These are phyloP conservation scores for Fringilla coelebs DNA, from an alignment of 2,797 vertebrate species.

Conservation along the genomic window DNA sequence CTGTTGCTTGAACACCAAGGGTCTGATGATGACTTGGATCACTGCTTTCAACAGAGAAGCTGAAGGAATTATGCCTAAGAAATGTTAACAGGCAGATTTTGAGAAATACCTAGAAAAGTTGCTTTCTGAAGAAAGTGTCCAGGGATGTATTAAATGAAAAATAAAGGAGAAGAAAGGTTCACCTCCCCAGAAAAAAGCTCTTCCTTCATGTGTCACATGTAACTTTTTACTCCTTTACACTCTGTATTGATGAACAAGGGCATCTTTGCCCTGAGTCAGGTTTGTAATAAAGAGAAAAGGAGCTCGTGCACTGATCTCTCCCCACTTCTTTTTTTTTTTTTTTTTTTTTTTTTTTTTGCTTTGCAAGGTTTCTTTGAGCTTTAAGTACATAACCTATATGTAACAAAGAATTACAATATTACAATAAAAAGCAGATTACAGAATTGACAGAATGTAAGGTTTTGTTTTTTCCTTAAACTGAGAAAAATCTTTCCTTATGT, in stretches of 20 bases:
- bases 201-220: not conserved
- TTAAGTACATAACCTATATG: not conserved
- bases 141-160: not conserved
- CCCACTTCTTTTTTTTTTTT: not conserved
- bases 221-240: not conserved
- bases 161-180: not conserved
- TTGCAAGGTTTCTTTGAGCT: not conserved
- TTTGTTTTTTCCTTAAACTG: not conserved
- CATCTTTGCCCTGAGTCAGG: not conserved
- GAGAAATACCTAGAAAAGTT: not conserved
- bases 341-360: accelerated
- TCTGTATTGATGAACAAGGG: not conserved
- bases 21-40: not conserved
- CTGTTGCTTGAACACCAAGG: not conserved
- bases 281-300: not conserved
- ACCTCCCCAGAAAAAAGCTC: not conserved
- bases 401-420: not conserved
- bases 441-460: not conserved
- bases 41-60: not conserved
- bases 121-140: not conserved
- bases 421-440: not conserved
- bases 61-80: not conserved
- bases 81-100: not conserved
- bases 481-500: not conserved
- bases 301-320: not conserved